Conservation (phyloP, 2,888 invertebrate genomes). For the Notocelia uddmanniana region DNA sequence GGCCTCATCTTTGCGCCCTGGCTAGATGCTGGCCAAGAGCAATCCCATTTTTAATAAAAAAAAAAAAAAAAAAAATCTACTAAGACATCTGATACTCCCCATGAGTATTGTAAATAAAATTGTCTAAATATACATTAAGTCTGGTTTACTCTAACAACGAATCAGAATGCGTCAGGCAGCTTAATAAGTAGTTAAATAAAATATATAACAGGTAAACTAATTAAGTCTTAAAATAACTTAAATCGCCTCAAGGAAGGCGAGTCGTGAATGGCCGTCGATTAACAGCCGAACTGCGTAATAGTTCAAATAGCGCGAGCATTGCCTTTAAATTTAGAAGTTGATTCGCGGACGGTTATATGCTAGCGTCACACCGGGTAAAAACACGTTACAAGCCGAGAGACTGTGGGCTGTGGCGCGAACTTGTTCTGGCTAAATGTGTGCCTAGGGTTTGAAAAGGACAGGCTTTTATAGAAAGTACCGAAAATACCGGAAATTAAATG, state of each 20-base stretch:
- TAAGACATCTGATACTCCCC: too few species aligned
- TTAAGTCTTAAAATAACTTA: constrained; percentile 25
- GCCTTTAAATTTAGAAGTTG: constrained; percentile 44
- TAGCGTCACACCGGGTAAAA: constrained; percentile 17
- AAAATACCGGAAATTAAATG: too few species aligned
- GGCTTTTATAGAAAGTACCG: too few species aligned
- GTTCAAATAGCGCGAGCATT: constrained; percentile 43
- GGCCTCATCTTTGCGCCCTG: too few species aligned
- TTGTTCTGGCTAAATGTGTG: too few species aligned
- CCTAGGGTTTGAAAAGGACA: too few species aligned
- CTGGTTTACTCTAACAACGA: not conserved
- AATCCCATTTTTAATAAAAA: too few species aligned
- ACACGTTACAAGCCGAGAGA: not conserved
- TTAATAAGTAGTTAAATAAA: constrained; percentile 2
- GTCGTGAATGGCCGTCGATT: constrained; percentile 39
- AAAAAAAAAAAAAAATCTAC: too few species aligned
- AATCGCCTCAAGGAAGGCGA: constrained; percentile 31
- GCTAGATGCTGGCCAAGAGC: too few species aligned
- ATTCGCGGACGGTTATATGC: constrained; percentile 25
- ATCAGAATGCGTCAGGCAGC: not conserved
- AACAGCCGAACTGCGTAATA: constrained; percentile 44
- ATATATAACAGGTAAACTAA: constrained; percentile 12
- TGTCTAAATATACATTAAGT: too few species aligned
- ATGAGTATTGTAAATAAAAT: too few species aligned
- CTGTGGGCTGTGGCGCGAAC: too few species aligned